A percentile compares a stretch with the other conserved stretches of the same genome.
Evolutionary conservation across 1,140 invertebrate species (phyloP).

Genomic region (Dufourea novaeangliae): DNA sequence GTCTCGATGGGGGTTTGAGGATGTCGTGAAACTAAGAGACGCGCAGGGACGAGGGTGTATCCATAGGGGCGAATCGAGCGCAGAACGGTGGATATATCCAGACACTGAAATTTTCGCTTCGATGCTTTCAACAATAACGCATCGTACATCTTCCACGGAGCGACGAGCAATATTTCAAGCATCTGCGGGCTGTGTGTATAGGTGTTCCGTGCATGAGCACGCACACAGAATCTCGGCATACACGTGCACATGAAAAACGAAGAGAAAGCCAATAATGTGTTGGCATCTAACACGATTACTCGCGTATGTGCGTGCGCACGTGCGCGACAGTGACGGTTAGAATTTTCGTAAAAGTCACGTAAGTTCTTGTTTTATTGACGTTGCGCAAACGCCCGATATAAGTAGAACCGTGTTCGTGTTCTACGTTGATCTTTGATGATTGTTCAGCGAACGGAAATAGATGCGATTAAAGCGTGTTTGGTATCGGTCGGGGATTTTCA

Average conservation of each 20-base stretch:
- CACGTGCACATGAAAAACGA: slow-evolving; percentile 1
- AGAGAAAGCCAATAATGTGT: slow-evolving; percentile 30
- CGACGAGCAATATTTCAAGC: slow-evolving; percentile 79
- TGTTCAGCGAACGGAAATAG: not conserved
- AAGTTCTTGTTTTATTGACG: slow-evolving; percentile 34
- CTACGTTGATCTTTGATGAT: not conserved
- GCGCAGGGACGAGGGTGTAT: slow-evolving; percentile 49
- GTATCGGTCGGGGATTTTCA: not conserved
- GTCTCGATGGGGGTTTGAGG: slow-evolving; percentile 60
- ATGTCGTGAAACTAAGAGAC: slow-evolving; percentile 54
- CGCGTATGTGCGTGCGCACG: slow-evolving; percentile 8
- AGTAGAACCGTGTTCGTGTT: not conserved
- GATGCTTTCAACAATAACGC: slow-evolving; percentile 79
- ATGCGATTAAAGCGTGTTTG: not conserved
- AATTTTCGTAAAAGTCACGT: slow-evolving; percentile 51
- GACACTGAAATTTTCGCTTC: slow-evolving; percentile 79
- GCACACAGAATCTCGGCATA: not conserved
- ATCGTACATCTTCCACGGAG: slow-evolving; percentile 78
- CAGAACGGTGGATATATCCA: slow-evolving; percentile 69
- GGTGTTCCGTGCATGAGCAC: slow-evolving; percentile 49
- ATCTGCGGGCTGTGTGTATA: slow-evolving; percentile 64
- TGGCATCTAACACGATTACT: slow-evolving; percentile 45
- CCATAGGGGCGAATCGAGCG: slow-evolving; percentile 60
- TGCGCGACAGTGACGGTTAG: slow-evolving; percentile 37
- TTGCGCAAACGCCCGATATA: not conserved